These are phyloP conservation scores for Leptoclinus maculatus DNA, from an alignment of 2,797 vertebrate species.

Conservation along the genomic window DNA sequence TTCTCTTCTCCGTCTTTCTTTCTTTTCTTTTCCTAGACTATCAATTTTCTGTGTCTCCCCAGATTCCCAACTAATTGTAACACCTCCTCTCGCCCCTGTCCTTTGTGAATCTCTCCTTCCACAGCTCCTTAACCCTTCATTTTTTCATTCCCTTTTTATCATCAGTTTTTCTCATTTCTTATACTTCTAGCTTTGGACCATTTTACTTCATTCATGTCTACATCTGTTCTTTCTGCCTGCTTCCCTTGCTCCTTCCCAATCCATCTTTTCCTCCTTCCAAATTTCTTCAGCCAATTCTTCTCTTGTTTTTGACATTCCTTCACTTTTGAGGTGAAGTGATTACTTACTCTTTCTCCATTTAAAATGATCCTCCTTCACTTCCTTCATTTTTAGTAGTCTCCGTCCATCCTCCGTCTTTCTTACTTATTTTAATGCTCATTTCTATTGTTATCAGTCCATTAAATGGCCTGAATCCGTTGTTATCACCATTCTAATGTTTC, in stretches of 20 bases:
- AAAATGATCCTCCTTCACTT: too few species aligned
- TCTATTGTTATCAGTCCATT: too few species aligned
- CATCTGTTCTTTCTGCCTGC: background rate
- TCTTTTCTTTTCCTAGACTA: background rate
- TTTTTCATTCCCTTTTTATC: background rate
- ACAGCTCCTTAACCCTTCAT: background rate
- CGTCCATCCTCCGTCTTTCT: too few species aligned
- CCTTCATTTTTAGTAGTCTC: too few species aligned
- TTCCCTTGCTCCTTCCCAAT: background rate
- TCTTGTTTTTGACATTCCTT: background rate
- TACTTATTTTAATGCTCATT: too few species aligned
- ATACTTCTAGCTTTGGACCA: background rate
- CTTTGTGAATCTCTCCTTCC: background rate
- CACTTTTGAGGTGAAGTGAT: too few species aligned
- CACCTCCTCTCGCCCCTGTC: background rate
- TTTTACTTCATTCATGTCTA: background rate
- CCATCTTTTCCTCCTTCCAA: background rate
- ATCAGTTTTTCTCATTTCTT: background rate
- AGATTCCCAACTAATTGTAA: background rate
- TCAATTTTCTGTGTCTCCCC: background rate
- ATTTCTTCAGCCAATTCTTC: too few species aligned
- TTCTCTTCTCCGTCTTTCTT: too few species aligned
- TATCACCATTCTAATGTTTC: too few species aligned
- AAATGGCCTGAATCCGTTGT: too few species aligned
- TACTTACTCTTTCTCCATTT: too few species aligned